These are phyloP conservation scores for Poeciliopsis turrubarensis DNA, from an alignment of 2,113 vertebrate species.

Conservation along the genomic window DNA sequence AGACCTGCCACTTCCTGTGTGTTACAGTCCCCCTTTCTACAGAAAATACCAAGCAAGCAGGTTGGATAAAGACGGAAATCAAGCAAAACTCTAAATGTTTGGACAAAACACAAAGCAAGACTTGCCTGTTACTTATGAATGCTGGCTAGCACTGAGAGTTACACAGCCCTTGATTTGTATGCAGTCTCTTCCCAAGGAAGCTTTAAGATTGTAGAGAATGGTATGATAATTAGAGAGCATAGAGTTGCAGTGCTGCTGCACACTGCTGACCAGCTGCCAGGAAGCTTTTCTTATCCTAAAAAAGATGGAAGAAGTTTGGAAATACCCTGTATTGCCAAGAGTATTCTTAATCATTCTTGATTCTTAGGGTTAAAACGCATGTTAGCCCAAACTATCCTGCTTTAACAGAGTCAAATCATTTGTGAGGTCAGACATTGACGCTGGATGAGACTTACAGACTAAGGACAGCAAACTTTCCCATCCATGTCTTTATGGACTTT, in stretches of 20 bases:
- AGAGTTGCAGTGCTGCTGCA: too few species aligned
- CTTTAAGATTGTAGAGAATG: not conserved
- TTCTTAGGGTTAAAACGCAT: not conserved
- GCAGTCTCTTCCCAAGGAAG: not conserved
- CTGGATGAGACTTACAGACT: too few species aligned
- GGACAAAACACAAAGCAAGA: not conserved
- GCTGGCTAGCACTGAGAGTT: not conserved
- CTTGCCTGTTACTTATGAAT: not conserved
- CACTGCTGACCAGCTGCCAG: not conserved
- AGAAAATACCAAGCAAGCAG: not conserved
- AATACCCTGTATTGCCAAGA: not conserved
- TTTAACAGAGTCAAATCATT: too few species aligned
- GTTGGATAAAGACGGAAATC: not conserved
- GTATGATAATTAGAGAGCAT: too few species aligned
- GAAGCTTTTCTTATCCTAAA: not conserved
- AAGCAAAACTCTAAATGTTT: not conserved
- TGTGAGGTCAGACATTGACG: too few species aligned
- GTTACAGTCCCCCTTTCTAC: not conserved
- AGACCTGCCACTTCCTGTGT: not conserved
- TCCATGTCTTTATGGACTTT: too few species aligned
- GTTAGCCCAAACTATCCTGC: too few species aligned
- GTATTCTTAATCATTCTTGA: too few species aligned
- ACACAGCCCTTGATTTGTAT: too few species aligned
- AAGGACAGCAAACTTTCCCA: too few species aligned
- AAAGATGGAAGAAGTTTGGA: not conserved